A percentile compares a stretch with the other conserved stretches of the same genome.
Evolutionary conservation across 2,113 vertebrate species (phyloP).

Genomic region (Oncorhynchus mykiss): DNA sequence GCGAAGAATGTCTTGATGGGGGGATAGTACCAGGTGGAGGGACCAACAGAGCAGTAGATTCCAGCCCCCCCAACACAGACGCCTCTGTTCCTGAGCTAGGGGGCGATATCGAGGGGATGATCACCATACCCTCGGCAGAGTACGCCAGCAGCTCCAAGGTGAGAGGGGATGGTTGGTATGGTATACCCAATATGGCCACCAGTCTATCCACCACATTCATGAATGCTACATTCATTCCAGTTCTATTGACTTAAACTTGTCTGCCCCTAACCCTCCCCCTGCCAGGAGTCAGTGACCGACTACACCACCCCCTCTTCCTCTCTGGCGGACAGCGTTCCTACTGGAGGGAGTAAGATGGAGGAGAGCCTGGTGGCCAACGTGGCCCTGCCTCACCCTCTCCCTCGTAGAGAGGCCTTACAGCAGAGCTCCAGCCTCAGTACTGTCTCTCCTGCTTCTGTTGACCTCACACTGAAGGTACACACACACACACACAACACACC

Average conservation of each 20-base stretch:
- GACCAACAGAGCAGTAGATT: slow-evolving; percentile 78
- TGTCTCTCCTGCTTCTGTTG: slow-evolving; percentile 75
- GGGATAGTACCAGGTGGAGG: slow-evolving; percentile 61
- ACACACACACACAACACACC: too few species aligned
- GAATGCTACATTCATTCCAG: too few species aligned
- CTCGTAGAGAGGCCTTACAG: slow-evolving; percentile 90
- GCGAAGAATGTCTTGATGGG: slow-evolving; percentile 86
- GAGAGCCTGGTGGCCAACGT: slow-evolving; percentile 93
- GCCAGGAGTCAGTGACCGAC: slow-evolving; percentile 94
- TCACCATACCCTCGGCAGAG: slow-evolving; percentile 87
- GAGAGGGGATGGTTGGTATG: neutral
- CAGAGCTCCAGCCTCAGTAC: slow-evolving; percentile 94
- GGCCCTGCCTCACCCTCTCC: slow-evolving; percentile 83
- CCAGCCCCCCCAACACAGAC: slow-evolving; percentile 81
- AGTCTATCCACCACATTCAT: too few species aligned
- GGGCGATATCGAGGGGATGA: slow-evolving; percentile 92
- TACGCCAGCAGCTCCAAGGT: slow-evolving; percentile 90
- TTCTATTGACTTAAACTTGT: too few species aligned
- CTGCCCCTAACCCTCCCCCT: slow-evolving; percentile 4
- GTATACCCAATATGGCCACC: too few species aligned
- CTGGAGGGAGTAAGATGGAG: slow-evolving; percentile 90
- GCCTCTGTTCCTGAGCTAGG: slow-evolving; percentile 83
- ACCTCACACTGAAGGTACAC: too few species aligned
- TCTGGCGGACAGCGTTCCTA: slow-evolving; percentile 88
- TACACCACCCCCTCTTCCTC: slow-evolving; percentile 94